A percentile compares a stretch with the other conserved stretches of the same genome.
These are phyloP conservation scores for Drosophila subpulchrella DNA, from an alignment of 1,140 invertebrate genomes.

Conservation along the genomic window DNA sequence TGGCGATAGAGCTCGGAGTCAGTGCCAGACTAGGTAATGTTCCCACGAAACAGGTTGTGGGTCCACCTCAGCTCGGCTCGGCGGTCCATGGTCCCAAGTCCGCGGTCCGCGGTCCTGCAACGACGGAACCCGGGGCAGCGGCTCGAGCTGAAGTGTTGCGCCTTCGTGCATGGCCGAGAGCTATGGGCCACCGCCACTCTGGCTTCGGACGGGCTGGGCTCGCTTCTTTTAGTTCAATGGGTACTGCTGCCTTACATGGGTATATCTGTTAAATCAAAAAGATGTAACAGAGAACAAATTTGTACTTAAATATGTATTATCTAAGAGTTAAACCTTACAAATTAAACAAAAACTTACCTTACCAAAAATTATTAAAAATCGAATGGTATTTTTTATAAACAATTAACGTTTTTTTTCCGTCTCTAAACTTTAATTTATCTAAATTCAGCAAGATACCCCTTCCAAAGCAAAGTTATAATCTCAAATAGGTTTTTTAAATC, in stretches of 20 bases:
- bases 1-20: conserved; percentile 62
- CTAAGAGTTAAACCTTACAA: background rate
- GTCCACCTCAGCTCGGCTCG: conserved; percentile 28
- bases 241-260: background rate
- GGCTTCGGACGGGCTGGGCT: conserved; percentile 44
- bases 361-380: no score
- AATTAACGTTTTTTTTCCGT: no score
- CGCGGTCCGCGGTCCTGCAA: conserved; percentile 31
- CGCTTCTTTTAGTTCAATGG: conserved; percentile 24
- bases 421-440: no score
- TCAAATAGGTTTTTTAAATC: no score
- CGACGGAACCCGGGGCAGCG: conserved; percentile 17
- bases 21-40: conserved; percentile 82
- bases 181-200: conserved; percentile 74
- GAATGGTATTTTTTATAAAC: no score
- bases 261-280: background rate
- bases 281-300: background rate
- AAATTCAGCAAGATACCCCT: no score
- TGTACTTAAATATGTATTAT: background rate
- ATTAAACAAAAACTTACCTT: no score
- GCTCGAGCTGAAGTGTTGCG: conserved; percentile 68
- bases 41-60: conserved; percentile 84
- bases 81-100: background rate
- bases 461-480: no score
- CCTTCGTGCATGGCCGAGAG: conserved; percentile 78